Conservation (phyloP, 2,888 invertebrate genomes). For the Icerya purchasi region DNA sequence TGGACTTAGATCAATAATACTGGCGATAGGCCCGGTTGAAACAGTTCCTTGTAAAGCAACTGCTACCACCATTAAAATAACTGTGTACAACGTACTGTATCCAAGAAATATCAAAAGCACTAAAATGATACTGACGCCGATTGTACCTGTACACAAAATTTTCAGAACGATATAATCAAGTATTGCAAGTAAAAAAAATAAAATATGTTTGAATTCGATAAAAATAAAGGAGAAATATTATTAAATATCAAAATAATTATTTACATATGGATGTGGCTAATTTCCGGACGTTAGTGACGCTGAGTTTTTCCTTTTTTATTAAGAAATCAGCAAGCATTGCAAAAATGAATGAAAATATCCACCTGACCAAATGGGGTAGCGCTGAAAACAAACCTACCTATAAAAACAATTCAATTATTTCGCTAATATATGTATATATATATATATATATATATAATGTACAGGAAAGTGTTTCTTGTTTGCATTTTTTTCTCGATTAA, state of each 20-base stretch:
- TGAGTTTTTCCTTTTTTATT: slow-evolving; percentile 33
- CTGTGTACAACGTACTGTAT: slow-evolving; percentile 35
- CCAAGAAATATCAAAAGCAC: slow-evolving; percentile 39
- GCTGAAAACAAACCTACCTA: slow-evolving; percentile 19
- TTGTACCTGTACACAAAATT: slow-evolving; percentile 33
- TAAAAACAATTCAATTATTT: slow-evolving; percentile 8
- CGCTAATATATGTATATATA: too few species aligned
- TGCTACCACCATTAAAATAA: slow-evolving; percentile 37
- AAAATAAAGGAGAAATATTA: neutral
- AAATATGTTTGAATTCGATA: neutral
- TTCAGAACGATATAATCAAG: neutral
- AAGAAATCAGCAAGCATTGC: slow-evolving; percentile 31
- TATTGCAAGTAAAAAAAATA: neutral
- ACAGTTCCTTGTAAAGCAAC: slow-evolving; percentile 41
- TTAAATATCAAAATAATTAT: slow-evolving; percentile 20
- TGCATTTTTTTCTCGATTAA: too few species aligned
- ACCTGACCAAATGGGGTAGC: slow-evolving; percentile 17
- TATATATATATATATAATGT: too few species aligned
- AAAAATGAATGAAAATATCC: slow-evolving; percentile 17
- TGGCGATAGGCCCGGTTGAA: slow-evolving; percentile 41
- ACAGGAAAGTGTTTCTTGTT: too few species aligned
- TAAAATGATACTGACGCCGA: slow-evolving; percentile 37
- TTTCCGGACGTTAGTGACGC: slow-evolving; percentile 38
- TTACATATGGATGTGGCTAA: slow-evolving; percentile 36
- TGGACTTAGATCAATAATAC: slow-evolving; percentile 40